Base-by-base conservation (phyloP, 2,888 invertebrate species). In the Polydrusus cervinus region DNA sequence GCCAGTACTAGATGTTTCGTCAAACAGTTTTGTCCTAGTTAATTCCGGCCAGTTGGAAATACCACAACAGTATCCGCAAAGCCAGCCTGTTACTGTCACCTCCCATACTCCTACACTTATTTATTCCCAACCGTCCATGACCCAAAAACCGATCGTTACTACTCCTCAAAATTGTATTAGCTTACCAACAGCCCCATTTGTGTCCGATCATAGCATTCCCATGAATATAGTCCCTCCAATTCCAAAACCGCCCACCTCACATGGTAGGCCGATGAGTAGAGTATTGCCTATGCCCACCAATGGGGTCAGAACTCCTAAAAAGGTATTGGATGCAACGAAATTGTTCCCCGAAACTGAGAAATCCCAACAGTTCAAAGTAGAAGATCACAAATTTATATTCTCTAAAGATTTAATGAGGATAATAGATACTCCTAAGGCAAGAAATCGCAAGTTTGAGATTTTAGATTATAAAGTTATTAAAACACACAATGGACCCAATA, bases 251-350 rank as follows among this genome's bases (percentile, higher is more conserved):
- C 78, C 82, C 1, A 84, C 87, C 10, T 78, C 83, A 14, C 85
- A 85, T 67, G 88, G 88, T 86, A 88, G 94, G 74, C 94, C 94
- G 51, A 94, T 94, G 89, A 94, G 93, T 83, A 89, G 94, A 77
- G 94, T 94, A 1, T 83, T 94, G 65, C 94, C 94, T 10, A 92
- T 94, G 90, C 94, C 94, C 81, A 92, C 93, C 68, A 89, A 90
- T 9, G 89, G 90, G 45, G 75, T 78, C 47, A 82, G 82, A 84
- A 89, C 90, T 76, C 88, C 89, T 76, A 90, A 86, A 77, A 74
- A 79, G 34, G 78, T 78, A 14, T 67, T 79, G 30, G 89, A 90
- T 74, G 89, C 89, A 78, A 89, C 89, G 78, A 85, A 89, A 88
- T 89, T 82, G 88, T 89, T 79, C 55, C 67, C 78, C n/a, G 80